Evolutionary conservation across 2,888 invertebrate genomes (phyloP).

Genomic region (Hydropsyche betteni): DNA sequence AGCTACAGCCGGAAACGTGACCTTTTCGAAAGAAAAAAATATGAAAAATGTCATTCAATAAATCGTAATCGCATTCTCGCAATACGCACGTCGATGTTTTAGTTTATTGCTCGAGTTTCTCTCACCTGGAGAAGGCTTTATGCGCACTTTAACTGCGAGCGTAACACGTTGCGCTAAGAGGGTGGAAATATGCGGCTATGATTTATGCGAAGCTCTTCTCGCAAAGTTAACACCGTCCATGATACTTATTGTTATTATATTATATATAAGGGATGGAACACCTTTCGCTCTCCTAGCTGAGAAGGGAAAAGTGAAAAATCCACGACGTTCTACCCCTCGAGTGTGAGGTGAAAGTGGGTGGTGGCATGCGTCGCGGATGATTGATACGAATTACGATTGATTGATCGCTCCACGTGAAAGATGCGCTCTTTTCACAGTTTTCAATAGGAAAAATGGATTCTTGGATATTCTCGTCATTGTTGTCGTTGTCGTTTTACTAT

Average conservation of each 20-base stretch:
- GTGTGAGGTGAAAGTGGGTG: no score
- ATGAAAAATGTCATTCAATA: no score
- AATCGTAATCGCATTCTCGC: no score
- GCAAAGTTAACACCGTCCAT: conserved; percentile 47
- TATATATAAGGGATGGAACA: not conserved
- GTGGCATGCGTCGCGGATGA: not conserved
- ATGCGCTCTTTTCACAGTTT: not conserved
- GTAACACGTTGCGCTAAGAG: conserved; percentile 46
- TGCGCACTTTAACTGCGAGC: conserved; percentile 33
- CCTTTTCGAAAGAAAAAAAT: no score
- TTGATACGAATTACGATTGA: conserved; percentile 18
- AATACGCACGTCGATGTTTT: no score
- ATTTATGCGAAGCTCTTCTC: conserved; percentile 45
- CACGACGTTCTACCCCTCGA: not conserved
- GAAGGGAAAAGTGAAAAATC: conserved; percentile 2
- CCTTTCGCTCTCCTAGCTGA: not conserved
- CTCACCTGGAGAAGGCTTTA: conserved; percentile 45
- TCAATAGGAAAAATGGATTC: no score
- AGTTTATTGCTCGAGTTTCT: not conserved
- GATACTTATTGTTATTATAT: conserved; percentile 11
- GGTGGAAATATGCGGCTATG: conserved; percentile 47
- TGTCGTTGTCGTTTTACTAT: no score
- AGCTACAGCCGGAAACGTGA: not conserved
- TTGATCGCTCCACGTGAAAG: conserved; percentile 7
- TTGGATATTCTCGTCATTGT: no score